A percentile compares a stretch with the other conserved stretches of the same genome.
These are phyloP conservation scores for Endomychus coccineus DNA, from an alignment of 2,888 invertebrate genomes.

Conservation along the genomic window DNA sequence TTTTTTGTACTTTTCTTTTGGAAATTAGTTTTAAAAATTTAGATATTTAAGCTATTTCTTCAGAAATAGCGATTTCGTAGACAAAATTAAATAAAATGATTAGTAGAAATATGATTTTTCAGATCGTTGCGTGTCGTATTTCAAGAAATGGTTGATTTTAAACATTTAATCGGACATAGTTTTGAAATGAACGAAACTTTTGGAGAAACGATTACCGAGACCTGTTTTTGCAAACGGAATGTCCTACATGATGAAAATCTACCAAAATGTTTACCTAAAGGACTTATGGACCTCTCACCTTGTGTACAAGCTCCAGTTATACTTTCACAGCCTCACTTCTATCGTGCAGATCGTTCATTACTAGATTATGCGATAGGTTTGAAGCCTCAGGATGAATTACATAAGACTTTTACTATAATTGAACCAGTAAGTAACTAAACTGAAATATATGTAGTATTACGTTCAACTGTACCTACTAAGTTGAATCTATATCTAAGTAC, in stretches of 20 bases:
- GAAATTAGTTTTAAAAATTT: too few species aligned
- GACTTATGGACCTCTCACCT: conserved; percentile 47
- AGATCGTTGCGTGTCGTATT: too few species aligned
- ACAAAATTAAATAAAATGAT: too few species aligned
- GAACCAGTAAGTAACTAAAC: conserved; percentile 12
- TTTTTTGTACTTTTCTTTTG: too few species aligned
- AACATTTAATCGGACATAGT: background rate
- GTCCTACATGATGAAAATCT: background rate
- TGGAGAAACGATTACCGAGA: conserved; percentile 44
- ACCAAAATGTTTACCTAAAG: conserved; percentile 46
- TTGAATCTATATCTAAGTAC: too few species aligned
- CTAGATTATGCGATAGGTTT: conserved; percentile 49
- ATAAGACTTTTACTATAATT: conserved; percentile 40
- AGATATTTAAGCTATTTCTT: too few species aligned
- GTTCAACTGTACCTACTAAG: too few species aligned
- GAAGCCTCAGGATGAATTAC: conserved; percentile 47
- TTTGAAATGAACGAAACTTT: conserved; percentile 46
- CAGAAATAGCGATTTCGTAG: too few species aligned
- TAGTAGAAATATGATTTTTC: too few species aligned
- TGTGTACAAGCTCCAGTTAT: conserved; percentile 56
- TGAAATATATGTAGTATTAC: background rate
- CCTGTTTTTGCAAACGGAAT: conserved; percentile 46
- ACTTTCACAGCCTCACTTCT: conserved; percentile 60
- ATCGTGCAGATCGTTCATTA: conserved; percentile 50
- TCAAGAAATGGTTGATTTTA: background rate